These are phyloP conservation scores for Chamaea fasciata DNA, from an alignment of 2,113 vertebrate species.

Conservation along the genomic window DNA sequence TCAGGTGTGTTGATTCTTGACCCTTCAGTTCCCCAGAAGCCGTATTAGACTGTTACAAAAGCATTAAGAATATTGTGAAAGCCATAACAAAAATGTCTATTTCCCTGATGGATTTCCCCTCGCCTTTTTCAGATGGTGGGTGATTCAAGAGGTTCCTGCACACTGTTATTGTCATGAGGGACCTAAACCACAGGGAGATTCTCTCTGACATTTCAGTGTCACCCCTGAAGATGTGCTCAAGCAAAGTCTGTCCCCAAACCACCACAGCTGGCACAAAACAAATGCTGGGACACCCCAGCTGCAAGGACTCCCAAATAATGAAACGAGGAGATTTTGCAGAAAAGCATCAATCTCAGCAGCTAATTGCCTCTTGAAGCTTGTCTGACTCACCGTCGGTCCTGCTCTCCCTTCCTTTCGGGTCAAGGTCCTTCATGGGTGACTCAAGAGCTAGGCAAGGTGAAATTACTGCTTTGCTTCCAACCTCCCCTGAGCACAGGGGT, in stretches of 20 bases:
- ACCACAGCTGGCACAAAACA: not conserved
- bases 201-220: not conserved
- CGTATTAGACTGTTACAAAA: not conserved
- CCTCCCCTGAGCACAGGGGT: not conserved
- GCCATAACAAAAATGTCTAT: rapidly evolving
- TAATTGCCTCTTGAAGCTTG: not conserved
- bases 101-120: not conserved
- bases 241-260: not conserved
- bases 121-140: not conserved
- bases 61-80: not conserved
- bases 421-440: not conserved
- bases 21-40: not conserved
- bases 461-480: not conserved
- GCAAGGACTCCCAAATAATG: not conserved
- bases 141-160: not conserved
- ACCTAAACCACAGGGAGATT: not conserved
- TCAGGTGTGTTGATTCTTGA: not conserved
- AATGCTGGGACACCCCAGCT: too few relatives aligned
- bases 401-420: rapidly evolving
- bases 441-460: not conserved
- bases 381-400: not conserved
- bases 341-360: not conserved
- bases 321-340: not conserved
- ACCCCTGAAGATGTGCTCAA: not conserved
- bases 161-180: not conserved